Percentiles rank a stretch among this genome's conserved stretches.
Evolutionary conservation across 2,888 invertebrate genomes (phyloP).

Genomic region (Idaea straminata): DNA sequence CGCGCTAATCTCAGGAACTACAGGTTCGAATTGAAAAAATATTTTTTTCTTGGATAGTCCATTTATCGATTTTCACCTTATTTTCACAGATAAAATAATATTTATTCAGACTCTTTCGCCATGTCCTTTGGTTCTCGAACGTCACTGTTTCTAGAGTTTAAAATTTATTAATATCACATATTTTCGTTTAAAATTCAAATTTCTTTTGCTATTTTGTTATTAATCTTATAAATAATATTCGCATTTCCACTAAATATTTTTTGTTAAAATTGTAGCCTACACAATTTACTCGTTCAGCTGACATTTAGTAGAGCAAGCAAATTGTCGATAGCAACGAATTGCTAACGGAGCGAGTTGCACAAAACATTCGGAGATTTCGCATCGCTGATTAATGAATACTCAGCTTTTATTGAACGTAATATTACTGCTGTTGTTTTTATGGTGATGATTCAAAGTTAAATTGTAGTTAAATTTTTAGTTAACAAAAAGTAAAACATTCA

Average conservation of each 20-base stretch:
- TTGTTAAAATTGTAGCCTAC: neutral
- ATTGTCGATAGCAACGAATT: conserved; percentile 19
- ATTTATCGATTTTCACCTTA: no score
- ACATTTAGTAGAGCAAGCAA: conserved; percentile 11
- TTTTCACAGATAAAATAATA: no score
- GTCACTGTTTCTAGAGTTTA: no score
- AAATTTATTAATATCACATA: neutral
- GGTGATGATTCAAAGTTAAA: conserved; percentile 16
- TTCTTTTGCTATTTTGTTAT: neutral
- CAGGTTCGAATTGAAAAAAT: no score
- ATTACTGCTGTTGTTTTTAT: conserved; percentile 42
- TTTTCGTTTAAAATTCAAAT: neutral
- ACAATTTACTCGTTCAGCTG: conserved; percentile 1
- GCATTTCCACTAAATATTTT: neutral
- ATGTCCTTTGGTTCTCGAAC: no score
- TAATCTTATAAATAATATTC: neutral
- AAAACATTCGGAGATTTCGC: conserved; percentile 35
- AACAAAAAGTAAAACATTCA: conserved; percentile 10
- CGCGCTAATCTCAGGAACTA: no score
- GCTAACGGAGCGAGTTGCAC: conserved; percentile 17
- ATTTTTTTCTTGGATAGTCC: no score
- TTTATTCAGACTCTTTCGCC: no score
- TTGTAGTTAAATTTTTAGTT: conserved; percentile 7
- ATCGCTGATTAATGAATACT: conserved; percentile 57
- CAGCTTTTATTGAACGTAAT: conserved; percentile 57